phyloP scores from a whole-genome alignment of 1,140 invertebrate species.

The Alviniconcha marisindica region DNA sequence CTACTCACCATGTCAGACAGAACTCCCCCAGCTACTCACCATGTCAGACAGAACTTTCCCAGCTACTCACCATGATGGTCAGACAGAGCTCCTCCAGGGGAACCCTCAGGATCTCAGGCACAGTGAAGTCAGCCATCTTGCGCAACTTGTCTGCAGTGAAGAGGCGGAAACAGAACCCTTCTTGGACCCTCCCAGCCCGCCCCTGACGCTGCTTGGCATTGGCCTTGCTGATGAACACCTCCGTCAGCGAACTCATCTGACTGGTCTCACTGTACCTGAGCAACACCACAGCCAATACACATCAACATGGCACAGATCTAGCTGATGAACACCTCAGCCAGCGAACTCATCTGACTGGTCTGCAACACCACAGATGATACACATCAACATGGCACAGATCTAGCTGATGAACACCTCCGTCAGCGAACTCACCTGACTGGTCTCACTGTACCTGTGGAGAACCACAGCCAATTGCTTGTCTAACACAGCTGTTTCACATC shows the following conservation, averaged over 20 bases:
- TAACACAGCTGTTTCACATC: no score
- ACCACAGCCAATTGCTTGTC: no score
- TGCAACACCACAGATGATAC: no score
- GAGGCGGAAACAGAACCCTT: slow-evolving; percentile 87
- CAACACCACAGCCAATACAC: no score
- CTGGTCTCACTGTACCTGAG: slow-evolving; percentile 69
- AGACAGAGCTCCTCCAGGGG: slow-evolving; percentile 73
- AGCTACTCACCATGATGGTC: slow-evolving; percentile 71
- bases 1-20: no score
- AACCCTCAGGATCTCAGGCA: slow-evolving; percentile 71
- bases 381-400: slow-evolving; percentile 87
- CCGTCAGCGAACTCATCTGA: slow-evolving; percentile 73
- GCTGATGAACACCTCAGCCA: slow-evolving; percentile 85
- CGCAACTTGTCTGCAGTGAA: slow-evolving; percentile 74
- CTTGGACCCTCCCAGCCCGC: slow-evolving; percentile 88
- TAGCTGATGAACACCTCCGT: slow-evolving; percentile 89
- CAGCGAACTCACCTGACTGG: slow-evolving; percentile 57
- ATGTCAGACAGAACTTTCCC: no score
- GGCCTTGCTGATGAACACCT: slow-evolving; percentile 92
- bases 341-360: slow-evolving; percentile 68
- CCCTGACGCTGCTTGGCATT: slow-evolving; percentile 95
- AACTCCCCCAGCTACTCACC: no score
- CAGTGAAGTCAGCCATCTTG: slow-evolving; percentile 58
- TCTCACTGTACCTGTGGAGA: not conserved
- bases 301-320: slow-evolving; percentile 95